Evolutionary conservation across 64 coral and sea anemone species (phyloP), one percentile per base, ranked within the genome.

Genomic region (Montipora sp.): DNA sequence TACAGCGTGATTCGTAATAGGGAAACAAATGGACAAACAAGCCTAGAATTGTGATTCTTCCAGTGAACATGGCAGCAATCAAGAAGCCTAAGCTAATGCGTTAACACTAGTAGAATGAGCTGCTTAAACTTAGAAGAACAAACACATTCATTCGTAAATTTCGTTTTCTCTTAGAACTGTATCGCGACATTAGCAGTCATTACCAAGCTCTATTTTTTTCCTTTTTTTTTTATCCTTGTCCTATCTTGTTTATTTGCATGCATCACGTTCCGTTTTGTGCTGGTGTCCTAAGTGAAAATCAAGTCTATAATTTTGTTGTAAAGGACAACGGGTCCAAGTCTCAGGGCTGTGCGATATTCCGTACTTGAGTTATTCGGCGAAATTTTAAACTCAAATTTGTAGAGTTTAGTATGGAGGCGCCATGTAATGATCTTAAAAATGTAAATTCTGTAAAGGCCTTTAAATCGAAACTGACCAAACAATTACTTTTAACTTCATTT

Each of bases 81-180:
- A 73, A 73, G 16, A 73, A 73, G 70, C 70, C 70, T 73, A 73
- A 73, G 70, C 70, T 73, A 73, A 73, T 73, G 70, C 70, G 18
- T 74, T 77, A 77, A 77, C 74, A 77, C 74, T 11, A 77, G 74
- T 44, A 45, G 23, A 77, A 77, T 77, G 43, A 77, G 7, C 74
- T 77, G 22, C 5, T 19, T 77, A 77, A 77, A 77, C 21, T 45
- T 77, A 77, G 74, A 77, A 76, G 74, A 77, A 45, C 8, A 77
- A 77, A 77, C 74, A 76, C 8, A 44, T 46, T 77, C 74, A 44
- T 77, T 77, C 8, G 5, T 77, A 77, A 77, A 77, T 77, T 77
- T 45, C 23, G 23, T 77, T 77, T 77, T 77, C 36, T 77, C 5
- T 45, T 77, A 46, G 74, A 77, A 77, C 74, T 77, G 21, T 48